Base-by-base conservation (phyloP, 2,888 invertebrate species). In the Troglohyphantes excavatus region DNA sequence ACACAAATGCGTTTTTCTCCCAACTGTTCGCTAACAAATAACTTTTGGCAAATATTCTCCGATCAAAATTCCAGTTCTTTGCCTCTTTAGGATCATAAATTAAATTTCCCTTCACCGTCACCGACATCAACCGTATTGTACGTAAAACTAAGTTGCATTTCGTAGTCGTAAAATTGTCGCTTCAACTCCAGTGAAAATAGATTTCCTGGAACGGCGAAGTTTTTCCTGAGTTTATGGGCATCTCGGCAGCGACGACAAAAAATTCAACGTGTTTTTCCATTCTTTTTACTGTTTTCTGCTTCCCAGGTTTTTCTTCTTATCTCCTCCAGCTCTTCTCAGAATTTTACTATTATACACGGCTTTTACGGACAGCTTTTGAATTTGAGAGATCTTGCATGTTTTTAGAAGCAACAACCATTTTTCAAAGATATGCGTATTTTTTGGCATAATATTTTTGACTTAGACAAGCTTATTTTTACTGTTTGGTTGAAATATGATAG, bases 141-240 rank as follows among this genome's bases (percentile, higher is more conserved):
- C 53, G 46, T 46, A 46, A 27, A 72, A 72, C 72, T 33, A 39
- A 70, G 68, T 70, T 70, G 68, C 39, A 70, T 70, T 72, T 72
- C 27, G 46, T 39, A 65, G 65, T 39, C 63, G 43, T 78, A 78
- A 78, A 78, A 63, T 78, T 63, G 78, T 78, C 78, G 63, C 63
- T 63, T 61, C 63, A 29, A 39, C 65, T 78, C 23, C 78, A 63
- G 78, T 17, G 78, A 78, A 78, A 78, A 65, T 63, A 65, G 65
- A 63, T 72, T 72, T 72, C 72, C 33, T n/a, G 72, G 46, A 46
- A 46, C 53, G 13, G 46, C 26, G 72, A 72, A 46, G 76, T 73
- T 53, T 70, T 39, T 43, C 17, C 27, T 26, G 21, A 59, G 61
- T 59, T 75, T 75, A 61, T 61, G 59, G 6, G 29, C 23, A 46